Evolutionary conservation across 2,797 vertebrate genomes (phyloP).

Genomic region (Myripristis murdjan): DNA sequence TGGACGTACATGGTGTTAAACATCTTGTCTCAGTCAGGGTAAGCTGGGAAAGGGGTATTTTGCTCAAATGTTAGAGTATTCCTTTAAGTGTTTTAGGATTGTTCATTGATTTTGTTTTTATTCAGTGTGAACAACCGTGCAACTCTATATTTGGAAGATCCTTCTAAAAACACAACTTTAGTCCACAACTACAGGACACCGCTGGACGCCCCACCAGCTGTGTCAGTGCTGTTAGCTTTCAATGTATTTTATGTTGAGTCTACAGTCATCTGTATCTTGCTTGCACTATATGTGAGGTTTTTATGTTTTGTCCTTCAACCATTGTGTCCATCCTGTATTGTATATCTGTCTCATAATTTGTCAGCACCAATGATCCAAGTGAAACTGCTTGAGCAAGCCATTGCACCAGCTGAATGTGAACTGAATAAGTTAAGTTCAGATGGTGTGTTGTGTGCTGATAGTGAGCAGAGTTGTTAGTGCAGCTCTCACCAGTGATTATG

Average conservation of each 20-base stretch:
- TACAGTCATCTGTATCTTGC: constrained; percentile 4
- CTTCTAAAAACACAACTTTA: too few relatives aligned
- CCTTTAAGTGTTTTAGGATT: too few relatives aligned
- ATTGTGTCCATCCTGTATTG: constrained; percentile 43
- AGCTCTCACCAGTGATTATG: constrained; percentile 91
- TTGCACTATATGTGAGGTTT: constrained; percentile 15
- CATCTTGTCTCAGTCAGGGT: too few relatives aligned
- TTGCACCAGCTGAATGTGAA: neutral
- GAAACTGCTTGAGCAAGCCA: constrained; percentile 1
- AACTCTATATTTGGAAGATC: too few relatives aligned
- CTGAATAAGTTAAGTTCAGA: neutral
- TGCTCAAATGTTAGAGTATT: too few relatives aligned
- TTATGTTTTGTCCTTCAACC: constrained; percentile 48
- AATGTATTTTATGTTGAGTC: constrained; percentile 40
- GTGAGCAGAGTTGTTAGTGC: neutral
- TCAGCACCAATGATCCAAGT: constrained; percentile 18
- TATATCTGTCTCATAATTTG: constrained; percentile 28
- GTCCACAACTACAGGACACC: too few relatives aligned
- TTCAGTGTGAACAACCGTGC: too few relatives aligned
- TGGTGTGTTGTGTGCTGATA: neutral
- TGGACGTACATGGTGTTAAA: too few relatives aligned
- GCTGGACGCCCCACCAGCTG: neutral
- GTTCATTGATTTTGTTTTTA: too few relatives aligned
- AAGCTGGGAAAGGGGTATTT: too few relatives aligned
- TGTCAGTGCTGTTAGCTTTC: neutral